Evolutionary conservation across 2,113 vertebrate genomes (phyloP).

Genomic region (Pomatorhinus ruficollis): DNA sequence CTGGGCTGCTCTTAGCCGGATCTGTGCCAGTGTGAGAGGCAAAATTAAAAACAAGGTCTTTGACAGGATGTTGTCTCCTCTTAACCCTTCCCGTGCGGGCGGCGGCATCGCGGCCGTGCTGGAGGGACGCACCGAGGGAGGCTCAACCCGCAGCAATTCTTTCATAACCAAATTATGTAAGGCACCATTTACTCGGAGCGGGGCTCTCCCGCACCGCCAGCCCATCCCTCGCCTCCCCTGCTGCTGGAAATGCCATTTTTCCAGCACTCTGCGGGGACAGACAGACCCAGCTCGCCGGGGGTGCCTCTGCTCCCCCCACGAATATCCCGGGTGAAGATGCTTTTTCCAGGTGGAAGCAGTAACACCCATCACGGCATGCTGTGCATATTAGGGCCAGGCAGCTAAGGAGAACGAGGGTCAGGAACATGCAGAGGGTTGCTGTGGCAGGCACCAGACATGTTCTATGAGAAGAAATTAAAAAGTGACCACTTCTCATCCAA

Average conservation of each 20-base stretch:
- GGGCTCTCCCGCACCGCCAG: neutral
- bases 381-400: no score
- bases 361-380: accelerated
- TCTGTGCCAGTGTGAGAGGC: slow-evolving; percentile 80
- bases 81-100: slow-evolving; percentile 83
- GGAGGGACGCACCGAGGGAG: neutral
- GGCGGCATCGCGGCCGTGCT: neutral
- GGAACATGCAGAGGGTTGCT: neutral
- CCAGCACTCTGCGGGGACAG: neutral
- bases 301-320: neutral
- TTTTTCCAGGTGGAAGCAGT: accelerated
- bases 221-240: neutral
- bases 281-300: accelerated
- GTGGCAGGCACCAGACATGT: neutral
- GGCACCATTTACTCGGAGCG: neutral
- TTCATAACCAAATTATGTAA: slow-evolving; percentile 68
- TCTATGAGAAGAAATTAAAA: neutral
- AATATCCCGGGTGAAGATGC: accelerated
- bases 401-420: neutral
- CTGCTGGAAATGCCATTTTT: no score
- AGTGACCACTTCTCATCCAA: neutral
- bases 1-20: slow-evolving; percentile 91
- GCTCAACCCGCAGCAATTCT: neutral
- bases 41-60: slow-evolving; percentile 89
- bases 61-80: slow-evolving; percentile 89